Evolutionary conservation across 2,113 vertebrate species (phyloP), one percentile per base, ranked within the genome.

Genomic region (Cryptotis parvus): DNA sequence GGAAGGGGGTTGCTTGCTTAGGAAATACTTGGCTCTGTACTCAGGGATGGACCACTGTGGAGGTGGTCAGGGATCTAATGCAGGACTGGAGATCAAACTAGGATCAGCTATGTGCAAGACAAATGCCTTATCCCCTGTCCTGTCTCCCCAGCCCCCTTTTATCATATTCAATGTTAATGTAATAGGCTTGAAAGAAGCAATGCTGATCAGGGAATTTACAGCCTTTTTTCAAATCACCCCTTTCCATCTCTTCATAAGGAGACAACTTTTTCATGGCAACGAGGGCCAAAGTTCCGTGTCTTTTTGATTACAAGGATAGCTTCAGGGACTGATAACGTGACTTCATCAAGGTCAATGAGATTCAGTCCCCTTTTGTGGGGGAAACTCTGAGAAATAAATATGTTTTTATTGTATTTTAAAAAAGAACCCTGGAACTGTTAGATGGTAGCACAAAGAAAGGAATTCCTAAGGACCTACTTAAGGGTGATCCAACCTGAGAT

Each of bases 231-330:
- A 58, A 58, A 58, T 58, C 55, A 58, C 22, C 55, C 22, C 22
- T 58, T 49, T 10, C 45, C 45, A 24, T 58, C 55, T 58, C 29
- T 73, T 77, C 27, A 52, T 27, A 16, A 1, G 20, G 20, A 33
- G 12, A 29, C 68, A 68, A n/a, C 24, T 39, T 15, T 5, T 8
- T 9, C 27, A 2, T 3, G 68, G 29, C 58, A 65, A 16, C n/a
- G 6, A 31, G 9, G 45, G 9, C 12, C 8, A 65, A 66, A 84
- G 31, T 6, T 7, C 9, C 0, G 6, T 1, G 10, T 24, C 1
- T 41, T 43, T 73, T 31, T 41, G 83, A 22, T 45, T 24, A 2
- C 20, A 58, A 1, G 31, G 90, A 74, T 33, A 73, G 82, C 41
- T 4, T 90, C 43, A 84, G 35, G 12, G 16, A 27, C 39, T 4